Percentiles rank a stretch among this genome's conserved stretches.
Conservation (phyloP, 2,797 vertebrate genomes). For the Arnoldichthys spilopterus region DNA sequence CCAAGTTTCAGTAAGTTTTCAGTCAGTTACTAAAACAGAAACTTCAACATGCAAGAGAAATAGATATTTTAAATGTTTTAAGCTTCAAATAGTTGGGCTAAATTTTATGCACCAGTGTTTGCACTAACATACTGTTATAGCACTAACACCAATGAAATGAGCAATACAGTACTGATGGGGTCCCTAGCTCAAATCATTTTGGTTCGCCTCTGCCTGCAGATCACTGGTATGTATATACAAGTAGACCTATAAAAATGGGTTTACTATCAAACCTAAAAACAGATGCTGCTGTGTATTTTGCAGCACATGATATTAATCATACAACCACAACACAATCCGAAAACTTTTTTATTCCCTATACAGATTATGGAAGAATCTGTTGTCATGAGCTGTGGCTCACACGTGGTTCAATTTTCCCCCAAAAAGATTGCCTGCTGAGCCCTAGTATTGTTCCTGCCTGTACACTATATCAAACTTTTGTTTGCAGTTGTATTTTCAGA, state of each 20-base stretch:
- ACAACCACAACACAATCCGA: neutral
- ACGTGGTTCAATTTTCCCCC: slow-evolving; percentile 10
- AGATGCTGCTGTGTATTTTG: neutral
- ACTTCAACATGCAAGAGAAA: too few species aligned
- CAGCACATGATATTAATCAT: neutral
- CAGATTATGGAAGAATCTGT: slow-evolving; percentile 12
- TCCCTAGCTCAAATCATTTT: too few species aligned
- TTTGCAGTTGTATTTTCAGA: slow-evolving; percentile 29
- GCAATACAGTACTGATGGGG: too few species aligned
- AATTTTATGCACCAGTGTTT: too few species aligned
- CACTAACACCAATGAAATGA: too few species aligned
- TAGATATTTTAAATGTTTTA: too few species aligned
- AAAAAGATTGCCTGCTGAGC: slow-evolving; percentile 20
- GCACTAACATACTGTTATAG: too few species aligned
- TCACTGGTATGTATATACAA: neutral
- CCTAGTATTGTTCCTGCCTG: neutral
- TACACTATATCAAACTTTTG: slow-evolving; percentile 14
- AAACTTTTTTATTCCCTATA: neutral
- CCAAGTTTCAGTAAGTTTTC: too few species aligned
- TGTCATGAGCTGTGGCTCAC: slow-evolving; percentile 2
- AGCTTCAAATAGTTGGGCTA: too few species aligned
- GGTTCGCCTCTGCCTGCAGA: too few species aligned
- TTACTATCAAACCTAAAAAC: neutral
- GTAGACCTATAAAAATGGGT: neutral
- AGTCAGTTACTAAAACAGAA: too few species aligned